A percentile compares a stretch with the other conserved stretches of the same genome.
Conservation (phyloP, 2,888 invertebrate genomes). For the Pandemis cinnamomeana region DNA sequence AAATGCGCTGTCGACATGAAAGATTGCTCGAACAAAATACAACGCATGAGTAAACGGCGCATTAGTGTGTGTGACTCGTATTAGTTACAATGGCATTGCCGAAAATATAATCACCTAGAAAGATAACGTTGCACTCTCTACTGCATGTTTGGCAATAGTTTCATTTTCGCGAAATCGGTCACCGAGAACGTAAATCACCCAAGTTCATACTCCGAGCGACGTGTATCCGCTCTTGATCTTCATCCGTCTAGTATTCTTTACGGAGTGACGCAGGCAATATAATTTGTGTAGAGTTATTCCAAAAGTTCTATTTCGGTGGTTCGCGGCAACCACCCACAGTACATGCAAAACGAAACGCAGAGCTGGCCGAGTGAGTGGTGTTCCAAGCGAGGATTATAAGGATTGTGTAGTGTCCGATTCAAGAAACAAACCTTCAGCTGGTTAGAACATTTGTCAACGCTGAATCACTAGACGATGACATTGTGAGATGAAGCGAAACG, state of each 20-base stretch:
- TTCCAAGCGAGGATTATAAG: slow-evolving; percentile 61
- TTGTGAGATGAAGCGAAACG: slow-evolving; percentile 79
- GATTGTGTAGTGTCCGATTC: slow-evolving; percentile 47
- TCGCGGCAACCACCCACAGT: slow-evolving; percentile 70
- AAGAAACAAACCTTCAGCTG: slow-evolving; percentile 33
- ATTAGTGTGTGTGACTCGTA: background rate
- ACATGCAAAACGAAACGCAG: slow-evolving; percentile 67
- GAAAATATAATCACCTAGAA: background rate
- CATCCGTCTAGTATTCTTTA: slow-evolving; percentile 63
- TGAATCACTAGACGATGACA: slow-evolving; percentile 49
- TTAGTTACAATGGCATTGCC: slow-evolving; percentile 2
- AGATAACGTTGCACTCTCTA: slow-evolving; percentile 11
- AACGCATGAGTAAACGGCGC: background rate
- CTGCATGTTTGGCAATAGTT: slow-evolving; percentile 12
- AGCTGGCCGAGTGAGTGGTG: slow-evolving; percentile 68
- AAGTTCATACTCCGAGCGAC: slow-evolving; percentile 42
- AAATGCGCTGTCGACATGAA: slow-evolving; percentile 32
- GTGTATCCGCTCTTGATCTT: slow-evolving; percentile 72
- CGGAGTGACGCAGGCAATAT: slow-evolving; percentile 78
- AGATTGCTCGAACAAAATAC: slow-evolving; percentile 17
- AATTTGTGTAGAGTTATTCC: slow-evolving; percentile 81
- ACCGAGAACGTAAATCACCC: slow-evolving; percentile 37
- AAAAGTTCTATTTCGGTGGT: slow-evolving; percentile 82
- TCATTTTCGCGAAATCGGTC: slow-evolving; percentile 28
- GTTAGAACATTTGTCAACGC: slow-evolving; percentile 17